phyloP scores from a whole-genome alignment of 2,113 vertebrate species.

The Scomber colias region DNA sequence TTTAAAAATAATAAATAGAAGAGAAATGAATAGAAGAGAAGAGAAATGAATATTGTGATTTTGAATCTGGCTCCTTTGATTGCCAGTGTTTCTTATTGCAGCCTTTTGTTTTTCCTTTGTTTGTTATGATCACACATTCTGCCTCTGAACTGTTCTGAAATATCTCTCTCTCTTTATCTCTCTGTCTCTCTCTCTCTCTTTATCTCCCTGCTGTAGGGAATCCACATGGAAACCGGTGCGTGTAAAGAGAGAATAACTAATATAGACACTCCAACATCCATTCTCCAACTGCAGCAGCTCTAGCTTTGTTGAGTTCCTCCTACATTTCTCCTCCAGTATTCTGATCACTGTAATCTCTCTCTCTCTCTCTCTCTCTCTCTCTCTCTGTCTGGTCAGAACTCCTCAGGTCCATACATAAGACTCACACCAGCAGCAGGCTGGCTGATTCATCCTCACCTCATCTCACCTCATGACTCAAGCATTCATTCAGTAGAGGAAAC shows the following conservation, averaged over 20 bases:
- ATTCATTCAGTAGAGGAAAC: slow-evolving; percentile 3
- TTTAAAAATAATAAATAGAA: too few species aligned
- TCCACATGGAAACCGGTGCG: background rate
- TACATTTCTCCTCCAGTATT: background rate
- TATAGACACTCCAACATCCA: background rate
- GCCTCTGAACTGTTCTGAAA: background rate
- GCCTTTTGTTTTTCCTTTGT: background rate
- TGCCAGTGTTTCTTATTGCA: background rate
- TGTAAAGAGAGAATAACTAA: background rate
- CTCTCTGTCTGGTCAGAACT: background rate
- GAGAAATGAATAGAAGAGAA: too few species aligned
- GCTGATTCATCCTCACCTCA: too few species aligned
- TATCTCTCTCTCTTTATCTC: background rate
- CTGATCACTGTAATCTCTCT: background rate
- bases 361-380: too few species aligned
- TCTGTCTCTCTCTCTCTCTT: background rate
- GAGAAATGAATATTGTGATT: background rate
- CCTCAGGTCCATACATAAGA: background rate
- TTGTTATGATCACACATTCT: slow-evolving; percentile 1
- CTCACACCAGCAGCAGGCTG: background rate
- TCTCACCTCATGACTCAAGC: background rate
- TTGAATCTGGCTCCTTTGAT: background rate
- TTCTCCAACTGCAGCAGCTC: background rate
- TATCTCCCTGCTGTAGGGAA: background rate
- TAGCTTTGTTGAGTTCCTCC: background rate